Conservation (phyloP, 2,113 vertebrate species). For the Gymnarchus niloticus region DNA sequence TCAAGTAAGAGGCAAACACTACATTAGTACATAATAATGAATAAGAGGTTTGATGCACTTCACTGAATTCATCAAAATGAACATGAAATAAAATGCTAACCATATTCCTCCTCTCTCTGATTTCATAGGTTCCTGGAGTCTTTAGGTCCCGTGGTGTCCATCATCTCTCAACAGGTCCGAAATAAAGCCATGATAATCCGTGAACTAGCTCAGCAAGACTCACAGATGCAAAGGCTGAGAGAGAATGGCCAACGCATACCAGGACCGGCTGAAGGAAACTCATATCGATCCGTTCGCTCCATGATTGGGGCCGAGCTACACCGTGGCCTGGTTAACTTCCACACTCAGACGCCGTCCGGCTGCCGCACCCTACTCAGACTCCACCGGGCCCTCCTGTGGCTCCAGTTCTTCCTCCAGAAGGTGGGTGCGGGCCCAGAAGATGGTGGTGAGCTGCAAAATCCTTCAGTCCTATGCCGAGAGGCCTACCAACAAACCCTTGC, state of each 20-base stretch:
- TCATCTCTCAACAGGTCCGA: constrained; percentile 58
- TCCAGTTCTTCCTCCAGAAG: constrained; percentile 58
- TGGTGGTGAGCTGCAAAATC: constrained; percentile 14
- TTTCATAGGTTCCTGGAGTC: constrained; percentile 56
- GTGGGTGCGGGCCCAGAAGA: constrained; percentile 38
- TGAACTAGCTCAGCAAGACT: constrained; percentile 34
- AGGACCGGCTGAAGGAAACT: neutral
- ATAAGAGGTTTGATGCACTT: neutral
- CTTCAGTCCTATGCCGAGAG: constrained; percentile 53
- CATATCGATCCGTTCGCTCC: constrained; percentile 53
- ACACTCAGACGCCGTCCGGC: constrained; percentile 41
- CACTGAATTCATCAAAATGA: neutral
- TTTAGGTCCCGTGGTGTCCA: constrained; percentile 57
- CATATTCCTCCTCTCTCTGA: no score
- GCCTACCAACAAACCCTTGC: constrained; percentile 68
- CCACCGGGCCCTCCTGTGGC: constrained; percentile 63
- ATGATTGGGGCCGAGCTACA: constrained; percentile 56
- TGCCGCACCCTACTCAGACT: constrained; percentile 57
- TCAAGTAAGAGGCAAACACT: constrained; percentile 34
- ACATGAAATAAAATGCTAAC: neutral
- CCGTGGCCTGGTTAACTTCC: constrained; percentile 44
- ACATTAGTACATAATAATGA: neutral
- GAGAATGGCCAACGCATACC: neutral
- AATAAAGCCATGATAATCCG: constrained; percentile 54
- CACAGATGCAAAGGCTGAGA: neutral